Conservation (phyloP, 2,888 invertebrate species). For the Antheraea assamensis region DNA sequence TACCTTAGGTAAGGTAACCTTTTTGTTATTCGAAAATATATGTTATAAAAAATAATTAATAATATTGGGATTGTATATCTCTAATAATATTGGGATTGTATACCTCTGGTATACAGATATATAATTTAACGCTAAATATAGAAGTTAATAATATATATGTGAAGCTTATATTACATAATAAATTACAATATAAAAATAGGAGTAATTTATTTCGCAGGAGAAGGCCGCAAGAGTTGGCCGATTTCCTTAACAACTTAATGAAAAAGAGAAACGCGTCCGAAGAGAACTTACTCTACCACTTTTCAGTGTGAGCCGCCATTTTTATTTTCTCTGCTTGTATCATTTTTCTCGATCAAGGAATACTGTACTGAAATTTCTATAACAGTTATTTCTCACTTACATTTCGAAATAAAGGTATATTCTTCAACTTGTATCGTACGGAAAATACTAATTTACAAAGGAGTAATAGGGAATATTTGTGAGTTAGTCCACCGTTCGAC, state of each 20-base stretch:
- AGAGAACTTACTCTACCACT: slow-evolving; percentile 81
- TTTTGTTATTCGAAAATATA: too few species aligned
- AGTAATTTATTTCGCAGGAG: slow-evolving; percentile 76
- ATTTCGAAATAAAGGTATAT: too few species aligned
- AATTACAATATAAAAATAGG: slow-evolving; percentile 21
- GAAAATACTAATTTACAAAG: too few species aligned
- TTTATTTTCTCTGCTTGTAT: slow-evolving; percentile 42
- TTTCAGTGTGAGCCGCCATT: slow-evolving; percentile 80
- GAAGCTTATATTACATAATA: slow-evolving; percentile 5
- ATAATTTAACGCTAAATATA: not conserved
- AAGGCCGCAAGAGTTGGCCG: slow-evolving; percentile 79
- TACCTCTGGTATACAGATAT: too few species aligned
- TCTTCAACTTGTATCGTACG: too few species aligned
- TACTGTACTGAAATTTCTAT: slow-evolving; percentile 37
- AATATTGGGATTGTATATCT: too few species aligned
- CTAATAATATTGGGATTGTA: too few species aligned
- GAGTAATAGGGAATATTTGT: too few species aligned
- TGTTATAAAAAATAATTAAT: too few species aligned
- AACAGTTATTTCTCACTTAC: too few species aligned
- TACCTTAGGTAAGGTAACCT: too few species aligned
- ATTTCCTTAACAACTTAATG: slow-evolving; percentile 79
- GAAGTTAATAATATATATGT: not conserved
- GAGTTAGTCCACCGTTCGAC: too few species aligned
- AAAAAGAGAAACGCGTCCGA: slow-evolving; percentile 67
- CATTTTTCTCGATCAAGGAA: slow-evolving; percentile 30